Conservation (phyloP, 2,888 invertebrate genomes). For the Lasius platythorax region DNA sequence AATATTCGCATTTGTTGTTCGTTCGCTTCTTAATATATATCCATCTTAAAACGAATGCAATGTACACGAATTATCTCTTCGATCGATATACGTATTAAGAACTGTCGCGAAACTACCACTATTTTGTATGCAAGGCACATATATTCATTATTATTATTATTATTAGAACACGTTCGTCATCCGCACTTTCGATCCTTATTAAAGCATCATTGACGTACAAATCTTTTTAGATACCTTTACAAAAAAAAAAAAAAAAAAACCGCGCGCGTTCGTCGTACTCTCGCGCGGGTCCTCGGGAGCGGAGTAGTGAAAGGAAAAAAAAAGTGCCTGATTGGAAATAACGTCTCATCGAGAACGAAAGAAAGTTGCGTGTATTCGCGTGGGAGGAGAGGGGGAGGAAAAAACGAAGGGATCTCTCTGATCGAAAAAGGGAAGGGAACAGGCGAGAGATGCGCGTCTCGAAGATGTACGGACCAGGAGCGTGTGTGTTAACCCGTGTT, state of each 20-base stretch:
- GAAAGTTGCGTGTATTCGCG: constrained; percentile 2
- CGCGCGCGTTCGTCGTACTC: constrained; percentile 81
- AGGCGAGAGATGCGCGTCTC: background rate
- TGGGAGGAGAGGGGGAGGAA: background rate
- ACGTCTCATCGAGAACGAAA: constrained; percentile 9
- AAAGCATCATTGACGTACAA: constrained; percentile 75
- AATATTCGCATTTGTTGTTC: background rate
- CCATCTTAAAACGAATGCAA: constrained; percentile 25
- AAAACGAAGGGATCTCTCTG: background rate
- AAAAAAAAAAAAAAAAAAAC: constrained; percentile 46
- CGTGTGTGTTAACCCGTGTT: constrained; percentile 60
- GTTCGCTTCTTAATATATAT: background rate
- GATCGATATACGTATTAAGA: constrained; percentile 49
- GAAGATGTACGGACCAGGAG: constrained; percentile 64
- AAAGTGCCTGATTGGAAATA: constrained; percentile 51
- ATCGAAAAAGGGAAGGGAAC: background rate
- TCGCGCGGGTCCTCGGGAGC: constrained; percentile 65
- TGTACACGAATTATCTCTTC: constrained; percentile 43
- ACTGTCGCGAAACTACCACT: constrained; percentile 41
- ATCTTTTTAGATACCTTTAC: constrained; percentile 78
- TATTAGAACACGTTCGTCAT: constrained; percentile 48
- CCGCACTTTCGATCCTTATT: constrained; percentile 57
- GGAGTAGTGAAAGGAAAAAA: constrained; percentile 32
- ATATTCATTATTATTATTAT: constrained; percentile 57
- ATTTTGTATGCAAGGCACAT: constrained; percentile 49